Evolutionary conservation across 2,888 invertebrate species (phyloP).

Genomic region (Amiota mariae): DNA sequence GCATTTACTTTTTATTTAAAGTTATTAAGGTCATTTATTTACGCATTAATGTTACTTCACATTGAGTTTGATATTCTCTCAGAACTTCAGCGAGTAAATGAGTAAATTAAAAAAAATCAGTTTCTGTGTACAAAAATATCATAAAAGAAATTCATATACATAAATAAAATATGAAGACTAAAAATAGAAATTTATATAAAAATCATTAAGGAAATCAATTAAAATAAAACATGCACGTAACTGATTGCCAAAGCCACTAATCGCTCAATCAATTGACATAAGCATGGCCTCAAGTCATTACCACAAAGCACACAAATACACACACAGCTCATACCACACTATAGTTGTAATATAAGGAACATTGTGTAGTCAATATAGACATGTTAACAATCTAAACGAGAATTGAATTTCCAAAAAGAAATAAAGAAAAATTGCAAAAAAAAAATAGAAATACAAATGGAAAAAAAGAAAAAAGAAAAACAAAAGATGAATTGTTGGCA

Average conservation of each 20-base stretch:
- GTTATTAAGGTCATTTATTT: slow-evolving; percentile 54
- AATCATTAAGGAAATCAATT: slow-evolving; percentile 55
- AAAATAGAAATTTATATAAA: neutral
- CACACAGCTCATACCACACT: slow-evolving; percentile 36
- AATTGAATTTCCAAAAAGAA: slow-evolving; percentile 31
- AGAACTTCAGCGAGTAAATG: neutral
- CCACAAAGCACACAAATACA: slow-evolving; percentile 44
- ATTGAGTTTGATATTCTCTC: neutral
- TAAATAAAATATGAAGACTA: too few relatives aligned
- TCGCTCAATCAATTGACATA: slow-evolving; percentile 57
- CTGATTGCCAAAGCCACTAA: slow-evolving; percentile 42
- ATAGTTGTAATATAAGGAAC: slow-evolving; percentile 50
- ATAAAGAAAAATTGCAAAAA: neutral
- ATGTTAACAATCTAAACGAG: slow-evolving; percentile 65
- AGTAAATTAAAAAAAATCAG: slow-evolving; percentile 4
- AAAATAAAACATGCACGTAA: slow-evolving; percentile 52
- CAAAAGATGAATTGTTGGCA: slow-evolving; percentile 41
- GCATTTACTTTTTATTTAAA: slow-evolving; percentile 58
- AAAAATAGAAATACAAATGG: neutral
- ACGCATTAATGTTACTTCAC: slow-evolving; percentile 34
- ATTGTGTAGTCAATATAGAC: slow-evolving; percentile 13
- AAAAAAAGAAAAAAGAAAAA: slow-evolving; percentile 53
- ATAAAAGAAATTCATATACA: neutral
- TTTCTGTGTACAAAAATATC: neutral
- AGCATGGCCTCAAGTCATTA: slow-evolving; percentile 57